Evolutionary conservation across 2,888 invertebrate species (phyloP).

Genomic region (Lacanobia wlatinum): DNA sequence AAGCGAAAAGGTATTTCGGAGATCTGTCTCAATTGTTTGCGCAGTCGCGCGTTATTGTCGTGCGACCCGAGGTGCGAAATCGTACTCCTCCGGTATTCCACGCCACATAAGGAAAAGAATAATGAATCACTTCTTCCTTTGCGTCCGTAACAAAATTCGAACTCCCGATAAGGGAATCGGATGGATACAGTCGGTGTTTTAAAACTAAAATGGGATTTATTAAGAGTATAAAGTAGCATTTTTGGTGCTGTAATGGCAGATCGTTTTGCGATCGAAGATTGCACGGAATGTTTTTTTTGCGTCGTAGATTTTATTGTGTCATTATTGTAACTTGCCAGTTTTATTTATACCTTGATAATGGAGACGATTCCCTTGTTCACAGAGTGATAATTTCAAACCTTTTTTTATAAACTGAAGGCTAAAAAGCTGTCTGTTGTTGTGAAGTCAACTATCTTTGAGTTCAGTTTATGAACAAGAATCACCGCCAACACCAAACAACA

Average conservation of each 20-base stretch:
- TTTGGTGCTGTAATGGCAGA: slow-evolving; percentile 8
- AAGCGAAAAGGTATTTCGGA: slow-evolving; percentile 17
- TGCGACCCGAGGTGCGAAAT: slow-evolving; percentile 40
- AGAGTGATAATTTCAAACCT: neutral
- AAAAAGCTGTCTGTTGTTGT: no score
- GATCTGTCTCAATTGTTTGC: slow-evolving; percentile 46
- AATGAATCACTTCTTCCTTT: slow-evolving; percentile 59
- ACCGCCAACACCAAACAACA: neutral
- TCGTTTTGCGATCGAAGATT: slow-evolving; percentile 34
- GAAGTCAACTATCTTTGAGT: no score
- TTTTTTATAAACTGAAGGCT: neutral
- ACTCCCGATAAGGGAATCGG: slow-evolving; percentile 55
- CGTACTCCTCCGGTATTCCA: slow-evolving; percentile 32
- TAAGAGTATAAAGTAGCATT: slow-evolving; percentile 9
- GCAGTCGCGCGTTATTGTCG: slow-evolving; percentile 35
- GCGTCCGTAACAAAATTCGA: slow-evolving; percentile 49
- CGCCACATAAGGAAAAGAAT: slow-evolving; percentile 56
- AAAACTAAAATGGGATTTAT: slow-evolving; percentile 46
- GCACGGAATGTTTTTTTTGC: neutral
- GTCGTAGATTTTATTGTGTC: neutral
- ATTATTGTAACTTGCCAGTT: neutral
- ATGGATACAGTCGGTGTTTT: slow-evolving; percentile 34
- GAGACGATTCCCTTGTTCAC: neutral
- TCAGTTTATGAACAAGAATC: neutral
- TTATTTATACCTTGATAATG: neutral